Percentiles rank a stretch among this genome's conserved stretches.
Evolutionary conservation across 2,797 vertebrate genomes (phyloP).

Genomic region (Chiroxiphia lanceolata): DNA sequence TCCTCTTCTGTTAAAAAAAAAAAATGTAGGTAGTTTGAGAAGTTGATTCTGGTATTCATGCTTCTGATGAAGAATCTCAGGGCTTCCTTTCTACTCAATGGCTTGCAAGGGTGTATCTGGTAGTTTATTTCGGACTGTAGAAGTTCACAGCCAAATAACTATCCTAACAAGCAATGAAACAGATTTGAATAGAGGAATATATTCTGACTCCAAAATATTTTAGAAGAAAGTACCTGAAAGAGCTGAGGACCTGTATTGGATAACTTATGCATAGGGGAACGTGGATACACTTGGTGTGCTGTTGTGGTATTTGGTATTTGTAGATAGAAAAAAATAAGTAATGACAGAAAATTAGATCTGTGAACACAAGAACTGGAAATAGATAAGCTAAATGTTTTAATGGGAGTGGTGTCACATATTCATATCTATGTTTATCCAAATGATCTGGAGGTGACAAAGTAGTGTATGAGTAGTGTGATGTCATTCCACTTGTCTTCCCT

Average conservation of each 20-base stretch:
- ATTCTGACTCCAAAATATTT: background rate
- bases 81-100: background rate
- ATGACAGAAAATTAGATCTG: background rate
- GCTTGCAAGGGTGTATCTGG: background rate
- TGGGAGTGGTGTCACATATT: background rate
- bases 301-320: background rate
- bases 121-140: background rate
- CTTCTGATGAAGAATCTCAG: background rate
- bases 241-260: background rate
- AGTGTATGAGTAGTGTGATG: background rate
- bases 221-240: background rate
- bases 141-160: background rate
- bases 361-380: background rate
- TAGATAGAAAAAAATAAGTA: background rate
- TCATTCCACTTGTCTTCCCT: background rate
- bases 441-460: background rate
- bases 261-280: background rate
- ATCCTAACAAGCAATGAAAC: background rate
- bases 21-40: rapidly evolving
- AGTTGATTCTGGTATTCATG: background rate
- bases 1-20: background rate
- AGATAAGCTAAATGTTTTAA: background rate
- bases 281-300: background rate
- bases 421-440: background rate
- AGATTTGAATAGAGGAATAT: background rate